Evolutionary conservation across 2,888 invertebrate genomes (phyloP).

Genomic region (Oligia latruncula): DNA sequence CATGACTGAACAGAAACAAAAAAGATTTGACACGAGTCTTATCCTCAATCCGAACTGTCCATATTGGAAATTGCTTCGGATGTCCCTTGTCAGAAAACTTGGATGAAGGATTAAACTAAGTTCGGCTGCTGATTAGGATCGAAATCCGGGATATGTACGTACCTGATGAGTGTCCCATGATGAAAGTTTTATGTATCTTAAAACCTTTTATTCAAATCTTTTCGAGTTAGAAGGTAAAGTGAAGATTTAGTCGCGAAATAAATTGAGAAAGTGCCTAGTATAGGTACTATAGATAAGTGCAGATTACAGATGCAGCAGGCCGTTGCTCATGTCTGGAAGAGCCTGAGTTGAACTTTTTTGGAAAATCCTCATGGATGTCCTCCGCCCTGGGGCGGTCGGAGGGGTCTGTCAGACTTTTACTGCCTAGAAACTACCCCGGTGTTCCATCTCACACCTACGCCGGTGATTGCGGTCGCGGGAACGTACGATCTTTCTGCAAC

Average conservation of each 20-base stretch:
- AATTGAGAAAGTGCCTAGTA: neutral
- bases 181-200: slow-evolving; percentile 44
- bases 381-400: too few species aligned
- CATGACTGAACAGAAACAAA: slow-evolving; percentile 68
- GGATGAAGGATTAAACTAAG: slow-evolving; percentile 64
- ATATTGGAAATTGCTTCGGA: slow-evolving; percentile 67
- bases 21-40: slow-evolving; percentile 66
- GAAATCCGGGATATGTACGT: slow-evolving; percentile 38
- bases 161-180: slow-evolving; percentile 45
- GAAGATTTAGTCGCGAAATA: neutral
- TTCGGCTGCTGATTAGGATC: slow-evolving; percentile 58
- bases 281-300: neutral
- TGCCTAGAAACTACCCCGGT: too few species aligned
- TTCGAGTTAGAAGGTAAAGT: neutral
- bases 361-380: too few species aligned
- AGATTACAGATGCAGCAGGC: neutral
- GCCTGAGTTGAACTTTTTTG: too few species aligned
- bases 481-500: too few species aligned
- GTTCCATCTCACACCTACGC: too few species aligned
- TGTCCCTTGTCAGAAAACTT: slow-evolving; percentile 65
- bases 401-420: too few species aligned
- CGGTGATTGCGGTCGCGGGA: too few species aligned
- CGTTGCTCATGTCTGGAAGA: neutral
- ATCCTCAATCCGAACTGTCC: slow-evolving; percentile 59
- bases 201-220: slow-evolving; percentile 9